Evolutionary conservation across 2,888 invertebrate species (phyloP).

Genomic region (Epistrophella euchroma): DNA sequence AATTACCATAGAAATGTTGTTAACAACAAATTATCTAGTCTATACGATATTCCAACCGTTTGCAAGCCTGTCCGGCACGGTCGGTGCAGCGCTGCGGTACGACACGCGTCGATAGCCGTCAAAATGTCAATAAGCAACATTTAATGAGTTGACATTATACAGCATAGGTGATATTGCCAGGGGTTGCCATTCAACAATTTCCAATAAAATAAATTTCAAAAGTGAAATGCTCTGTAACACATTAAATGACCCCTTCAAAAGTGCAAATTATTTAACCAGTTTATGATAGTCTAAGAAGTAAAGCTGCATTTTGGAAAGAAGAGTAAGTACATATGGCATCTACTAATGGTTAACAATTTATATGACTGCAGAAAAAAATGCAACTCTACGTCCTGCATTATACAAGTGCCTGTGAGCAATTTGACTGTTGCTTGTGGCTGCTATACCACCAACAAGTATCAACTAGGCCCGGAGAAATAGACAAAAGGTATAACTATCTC

Average conservation of each 20-base stretch:
- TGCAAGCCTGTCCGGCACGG: constrained; percentile 5
- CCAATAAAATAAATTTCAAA: constrained; percentile 53
- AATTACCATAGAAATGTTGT: constrained; percentile 63
- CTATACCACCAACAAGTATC: neutral
- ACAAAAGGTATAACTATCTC: constrained; percentile 24
- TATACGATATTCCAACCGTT: constrained; percentile 9
- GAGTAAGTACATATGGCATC: neutral
- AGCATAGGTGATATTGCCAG: neutral
- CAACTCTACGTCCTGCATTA: neutral
- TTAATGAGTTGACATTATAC: constrained; percentile 3
- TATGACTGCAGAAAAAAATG: neutral
- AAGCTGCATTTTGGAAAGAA: neutral
- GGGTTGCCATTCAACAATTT: constrained; percentile 20
- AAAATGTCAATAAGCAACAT: constrained; percentile 64
- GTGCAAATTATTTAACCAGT: neutral
- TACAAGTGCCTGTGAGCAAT: constrained; percentile 16
- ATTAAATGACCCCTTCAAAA: constrained; percentile 46
- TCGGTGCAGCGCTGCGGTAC: constrained; percentile 6
- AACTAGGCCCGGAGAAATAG: constrained; percentile 26
- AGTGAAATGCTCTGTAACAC: constrained; percentile 1
- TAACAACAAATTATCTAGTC: constrained; percentile 35
- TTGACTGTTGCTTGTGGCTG: neutral
- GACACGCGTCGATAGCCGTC: constrained; percentile 57
- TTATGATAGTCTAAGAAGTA: neutral
- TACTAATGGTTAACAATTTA: neutral